A percentile compares a stretch with the other conserved stretches of the same genome.
These are phyloP conservation scores for Prunella strophiata DNA, from an alignment of 2,797 vertebrate species.

Conservation along the genomic window DNA sequence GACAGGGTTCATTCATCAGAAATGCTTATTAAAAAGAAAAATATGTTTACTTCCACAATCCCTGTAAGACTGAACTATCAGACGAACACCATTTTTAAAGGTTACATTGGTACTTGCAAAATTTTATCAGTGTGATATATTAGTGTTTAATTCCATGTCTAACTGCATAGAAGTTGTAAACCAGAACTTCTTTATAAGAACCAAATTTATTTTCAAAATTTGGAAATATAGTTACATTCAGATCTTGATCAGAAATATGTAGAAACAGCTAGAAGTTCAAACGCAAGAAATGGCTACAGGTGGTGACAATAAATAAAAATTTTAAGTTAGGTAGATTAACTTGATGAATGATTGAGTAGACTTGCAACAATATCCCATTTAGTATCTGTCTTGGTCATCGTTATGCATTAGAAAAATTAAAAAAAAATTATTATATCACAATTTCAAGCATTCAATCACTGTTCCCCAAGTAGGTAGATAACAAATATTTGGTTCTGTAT, in stretches of 20 bases:
- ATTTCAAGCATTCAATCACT: not conserved
- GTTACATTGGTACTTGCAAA: not conserved
- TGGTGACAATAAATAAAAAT: not conserved
- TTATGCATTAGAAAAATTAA: not conserved
- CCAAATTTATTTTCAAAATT: not conserved
- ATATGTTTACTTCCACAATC: not conserved
- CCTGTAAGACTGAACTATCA: not conserved
- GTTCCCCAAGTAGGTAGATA: not conserved
- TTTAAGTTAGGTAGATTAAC: not conserved
- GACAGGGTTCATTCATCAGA: conserved; percentile 44
- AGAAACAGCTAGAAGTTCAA: not conserved
- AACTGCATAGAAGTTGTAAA: not conserved
- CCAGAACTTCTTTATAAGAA: not conserved
- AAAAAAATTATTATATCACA: accelerated
- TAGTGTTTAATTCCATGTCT: not conserved
- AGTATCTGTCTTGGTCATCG: not conserved
- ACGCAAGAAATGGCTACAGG: not conserved
- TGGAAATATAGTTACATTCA: not conserved
- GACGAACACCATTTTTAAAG: not conserved
- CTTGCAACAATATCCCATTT: not conserved
- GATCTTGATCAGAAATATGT: not conserved
- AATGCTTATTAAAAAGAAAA: conserved; percentile 47
- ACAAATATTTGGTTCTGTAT: not conserved
- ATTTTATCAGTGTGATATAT: not conserved
- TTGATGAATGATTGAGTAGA: not conserved